These are phyloP conservation scores for Camponotus pennsylvanicus DNA, from an alignment of 1,140 invertebrate genomes.

Conservation along the genomic window DNA sequence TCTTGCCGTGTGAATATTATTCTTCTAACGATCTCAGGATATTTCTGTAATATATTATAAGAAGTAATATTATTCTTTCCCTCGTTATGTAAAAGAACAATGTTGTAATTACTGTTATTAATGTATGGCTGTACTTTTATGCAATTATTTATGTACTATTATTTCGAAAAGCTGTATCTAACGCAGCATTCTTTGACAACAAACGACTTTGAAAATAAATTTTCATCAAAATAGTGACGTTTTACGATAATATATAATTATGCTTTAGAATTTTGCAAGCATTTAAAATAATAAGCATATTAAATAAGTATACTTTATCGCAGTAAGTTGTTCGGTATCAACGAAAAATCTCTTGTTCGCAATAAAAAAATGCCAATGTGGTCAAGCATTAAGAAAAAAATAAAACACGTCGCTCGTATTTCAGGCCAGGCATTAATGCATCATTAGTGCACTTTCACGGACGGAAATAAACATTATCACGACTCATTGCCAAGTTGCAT, in stretches of 20 bases:
- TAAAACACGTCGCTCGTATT: slow-evolving; percentile 33
- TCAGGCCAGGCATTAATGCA: slow-evolving; percentile 49
- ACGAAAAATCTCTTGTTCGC: not conserved
- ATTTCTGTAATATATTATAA: not conserved
- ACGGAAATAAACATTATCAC: slow-evolving; percentile 72
- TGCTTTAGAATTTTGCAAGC: not conserved
- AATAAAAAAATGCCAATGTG: slow-evolving; percentile 20
- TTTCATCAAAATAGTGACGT: not conserved
- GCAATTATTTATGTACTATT: not conserved
- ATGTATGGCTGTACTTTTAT: not conserved
- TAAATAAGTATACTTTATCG: not conserved
- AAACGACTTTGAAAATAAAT: not conserved
- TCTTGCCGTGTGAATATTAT: not conserved
- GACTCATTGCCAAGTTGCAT: slow-evolving; percentile 68
- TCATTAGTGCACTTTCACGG: slow-evolving; percentile 61
- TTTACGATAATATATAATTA: not conserved
- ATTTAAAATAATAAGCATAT: not conserved
- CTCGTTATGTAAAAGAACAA: not conserved
- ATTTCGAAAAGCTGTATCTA: not conserved
- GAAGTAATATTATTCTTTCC: no score
- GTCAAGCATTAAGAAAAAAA: not conserved
- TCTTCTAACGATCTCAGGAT: not conserved
- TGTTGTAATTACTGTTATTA: not conserved
- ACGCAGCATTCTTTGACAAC: not conserved
- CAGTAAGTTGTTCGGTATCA: not conserved